Base-by-base conservation (phyloP, 1,140 invertebrate species). In the Caerostris extrusa region DNA sequence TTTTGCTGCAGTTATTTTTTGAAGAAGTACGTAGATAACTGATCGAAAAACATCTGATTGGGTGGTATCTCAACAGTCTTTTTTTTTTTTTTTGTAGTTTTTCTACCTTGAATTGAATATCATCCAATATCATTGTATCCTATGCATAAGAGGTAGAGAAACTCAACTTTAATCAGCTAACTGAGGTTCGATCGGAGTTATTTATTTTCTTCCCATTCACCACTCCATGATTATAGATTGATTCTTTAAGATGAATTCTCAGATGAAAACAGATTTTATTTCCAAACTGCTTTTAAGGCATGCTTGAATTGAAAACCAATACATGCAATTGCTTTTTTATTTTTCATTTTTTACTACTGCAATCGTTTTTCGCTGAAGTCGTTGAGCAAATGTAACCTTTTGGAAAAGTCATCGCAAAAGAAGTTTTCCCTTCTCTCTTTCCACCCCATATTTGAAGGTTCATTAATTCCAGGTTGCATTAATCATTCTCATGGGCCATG, bases 131-230 rank as follows among this genome's bases (percentile, higher is more conserved):
- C 12, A 12, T 77, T 12, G 10, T 7, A 77, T 8, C 71, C 58
- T 57, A 4, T 85, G 83, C 56, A 85, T 19, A 85, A 19, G 6
- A 85, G 83, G 57, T 34, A 2, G 8, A 19, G 58, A 58, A 58
- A 60, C 5, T 58, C n/a, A 60, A 57, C 55, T 85, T n/a, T 85
- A 85, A 85, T 34, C 34, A 34, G 34, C 34, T 34, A 85, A 85
- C 82, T 85, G 82, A 58, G 58, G 57, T 85, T 85, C 56, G 83
- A 85, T 85, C 12, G 5, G n/a, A 17, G 55, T 85, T 85, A 85
- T 85, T 85, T 85, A 85, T 60, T 85, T 85, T 50, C 34, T 12
- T 12, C 10, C 19, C 50, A 50, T 50, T 50, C 71, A 50, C n/a
- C 5, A 7, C 6, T 17, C 34, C 17, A 3, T n/a, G 7, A 85